phyloP scores from a whole-genome alignment of 2,797 vertebrate species.

The Meriones psammophilus region DNA sequence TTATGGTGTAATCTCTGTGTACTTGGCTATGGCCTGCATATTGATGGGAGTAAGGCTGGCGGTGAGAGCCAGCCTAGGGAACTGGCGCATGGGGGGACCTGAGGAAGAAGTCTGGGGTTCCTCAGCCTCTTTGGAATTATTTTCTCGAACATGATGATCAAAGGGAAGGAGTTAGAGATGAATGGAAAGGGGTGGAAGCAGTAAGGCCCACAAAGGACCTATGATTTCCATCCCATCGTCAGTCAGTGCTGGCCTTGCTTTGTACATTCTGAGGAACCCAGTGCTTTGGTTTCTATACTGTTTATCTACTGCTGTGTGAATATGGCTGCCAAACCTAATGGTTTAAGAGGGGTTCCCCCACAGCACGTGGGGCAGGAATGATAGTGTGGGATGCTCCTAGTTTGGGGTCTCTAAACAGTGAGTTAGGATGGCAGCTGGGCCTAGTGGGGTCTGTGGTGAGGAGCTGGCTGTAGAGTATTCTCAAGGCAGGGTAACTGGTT shows the following conservation, averaged over 20 bases:
- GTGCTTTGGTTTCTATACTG: not conserved
- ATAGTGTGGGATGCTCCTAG: not conserved
- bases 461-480: not conserved
- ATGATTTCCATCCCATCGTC: not conserved
- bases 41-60: not conserved
- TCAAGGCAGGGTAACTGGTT: not conserved
- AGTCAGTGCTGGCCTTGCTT: not conserved
- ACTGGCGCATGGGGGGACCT: not conserved
- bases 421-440: not conserved
- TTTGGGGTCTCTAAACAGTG: not conserved
- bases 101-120: not conserved
- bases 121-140: not conserved
- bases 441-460: not conserved
- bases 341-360: conserved; percentile 1
- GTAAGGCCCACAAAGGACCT: not conserved
- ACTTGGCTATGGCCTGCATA: not conserved
- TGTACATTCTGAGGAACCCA: not conserved
- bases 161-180: not conserved
- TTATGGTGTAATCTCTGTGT: not conserved
- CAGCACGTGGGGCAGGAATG: not conserved
- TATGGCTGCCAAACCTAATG: not conserved
- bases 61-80: not conserved
- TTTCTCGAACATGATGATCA: not conserved
- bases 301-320: not conserved
- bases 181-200: not conserved